Evolutionary conservation across 2,888 invertebrate species (phyloP), one percentile per base, ranked within the genome.

Genomic region (Heteropelma amictum): DNA sequence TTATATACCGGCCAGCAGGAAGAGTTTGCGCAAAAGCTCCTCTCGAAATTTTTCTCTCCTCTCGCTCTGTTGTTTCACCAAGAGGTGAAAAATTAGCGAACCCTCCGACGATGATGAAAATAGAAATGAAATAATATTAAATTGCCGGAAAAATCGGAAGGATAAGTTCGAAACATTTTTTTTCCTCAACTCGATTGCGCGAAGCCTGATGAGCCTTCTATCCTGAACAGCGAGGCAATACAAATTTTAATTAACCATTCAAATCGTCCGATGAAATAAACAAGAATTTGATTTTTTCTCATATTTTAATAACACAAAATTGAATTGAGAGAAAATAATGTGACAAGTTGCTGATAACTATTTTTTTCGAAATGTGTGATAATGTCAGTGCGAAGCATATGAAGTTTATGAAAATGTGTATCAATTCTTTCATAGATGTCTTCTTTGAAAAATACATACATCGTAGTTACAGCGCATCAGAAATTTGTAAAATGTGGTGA

Each of bases 1-100:
- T 84, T 85, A 84, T 82, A 83, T 83, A 80, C 76, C 76, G 77
- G 40, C 72, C 74, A 65, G 49, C 19, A 7, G n/a, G 14, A 10
- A 67, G 38, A 28, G 6, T 23, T 63, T 35, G 40, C 35, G 7
- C 17, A 14, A 26, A 64, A 56, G 68, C n/a, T n/a, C n/a, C n/a
- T n/a, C n/a, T n/a, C n/a, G n/a, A n/a, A n/a, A n/a, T n/a, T 58
- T 53, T 23, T 21, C 26, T 35, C 2, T 30, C 23, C 12, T 12
- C 23, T 23, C 6, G 3, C 6, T 17, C 53, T 23, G 35, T n/a
- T 51, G 6, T 47, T 26, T 26, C 8, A 8, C 7, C 19, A 5
- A 8, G 8, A 3, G 2, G 6, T 17, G n/a, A 10, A n/a, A 38
- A 38, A 38, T 38, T 38, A n/a, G 12, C 12, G 12, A 7, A 42